These are phyloP conservation scores for Falco punctatus DNA, from an alignment of 2,113 vertebrate genomes.

Conservation along the genomic window DNA sequence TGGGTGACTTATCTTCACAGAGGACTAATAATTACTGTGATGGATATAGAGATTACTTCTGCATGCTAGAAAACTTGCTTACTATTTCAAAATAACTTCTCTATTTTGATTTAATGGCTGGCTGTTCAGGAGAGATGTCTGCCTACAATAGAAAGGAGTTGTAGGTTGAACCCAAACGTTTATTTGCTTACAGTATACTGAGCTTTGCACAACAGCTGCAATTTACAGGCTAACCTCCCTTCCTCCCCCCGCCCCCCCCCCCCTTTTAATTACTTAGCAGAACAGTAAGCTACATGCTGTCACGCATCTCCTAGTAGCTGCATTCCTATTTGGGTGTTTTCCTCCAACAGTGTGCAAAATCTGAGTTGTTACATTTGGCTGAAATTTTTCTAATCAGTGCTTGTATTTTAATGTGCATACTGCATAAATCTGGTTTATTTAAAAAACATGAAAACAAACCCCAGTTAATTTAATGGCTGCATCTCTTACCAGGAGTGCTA, in stretches of 20 bases:
- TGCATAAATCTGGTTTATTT: neutral
- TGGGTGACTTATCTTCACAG: neutral
- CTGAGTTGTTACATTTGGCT: neutral
- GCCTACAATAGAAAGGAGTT: neutral
- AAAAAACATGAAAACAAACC: no score
- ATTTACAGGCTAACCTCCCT: neutral
- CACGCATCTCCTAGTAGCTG: neutral
- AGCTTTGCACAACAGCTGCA: neutral
- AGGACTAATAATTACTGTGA: neutral
- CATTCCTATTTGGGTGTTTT: neutral
- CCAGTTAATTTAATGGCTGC: neutral
- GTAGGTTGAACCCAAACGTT: neutral
- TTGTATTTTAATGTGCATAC: neutral
- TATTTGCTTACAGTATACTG: neutral
- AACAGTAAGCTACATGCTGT: neutral
- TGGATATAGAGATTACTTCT: neutral
- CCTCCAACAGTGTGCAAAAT: neutral
- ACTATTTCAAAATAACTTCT: neutral
- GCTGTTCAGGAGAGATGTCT: neutral
- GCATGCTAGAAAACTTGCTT: neutral
- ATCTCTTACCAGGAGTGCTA: conserved; percentile 78
- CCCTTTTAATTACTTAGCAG: neutral
- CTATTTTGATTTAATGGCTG: neutral
- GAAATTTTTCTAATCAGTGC: neutral
- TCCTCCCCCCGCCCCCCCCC: accelerated